These are phyloP conservation scores for Brenthis ino DNA, from an alignment of 2,888 invertebrate species.

Conservation along the genomic window DNA sequence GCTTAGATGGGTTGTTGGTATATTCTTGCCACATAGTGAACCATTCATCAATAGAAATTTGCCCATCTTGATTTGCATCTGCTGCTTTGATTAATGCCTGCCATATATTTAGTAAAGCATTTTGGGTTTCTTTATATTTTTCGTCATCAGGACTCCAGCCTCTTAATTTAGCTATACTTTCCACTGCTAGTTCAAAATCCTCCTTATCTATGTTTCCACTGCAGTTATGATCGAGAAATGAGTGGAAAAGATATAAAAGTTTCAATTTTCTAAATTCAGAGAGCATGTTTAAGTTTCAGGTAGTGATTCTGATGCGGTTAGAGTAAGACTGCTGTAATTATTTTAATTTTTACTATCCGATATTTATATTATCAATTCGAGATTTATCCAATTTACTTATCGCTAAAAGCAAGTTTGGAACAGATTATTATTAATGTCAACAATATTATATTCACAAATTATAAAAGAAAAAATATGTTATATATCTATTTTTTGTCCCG, in stretches of 20 bases:
- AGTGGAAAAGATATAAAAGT: conserved; percentile 75
- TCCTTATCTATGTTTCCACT: conserved; percentile 91
- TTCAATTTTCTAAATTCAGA: conserved; percentile 90
- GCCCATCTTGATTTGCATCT: conserved; percentile 84
- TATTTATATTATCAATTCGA: not conserved
- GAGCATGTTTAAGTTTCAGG: conserved; percentile 57
- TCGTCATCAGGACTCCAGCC: conserved; percentile 87
- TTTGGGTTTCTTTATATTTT: conserved; percentile 86
- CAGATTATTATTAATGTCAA: no score
- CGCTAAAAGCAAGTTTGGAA: no score
- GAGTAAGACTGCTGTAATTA: not conserved
- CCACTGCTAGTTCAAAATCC: conserved; percentile 90
- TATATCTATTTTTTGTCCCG: no score
- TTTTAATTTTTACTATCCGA: not conserved
- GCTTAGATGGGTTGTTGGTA: conserved; percentile 38
- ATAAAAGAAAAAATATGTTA: no score
- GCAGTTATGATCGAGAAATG: conserved; percentile 91
- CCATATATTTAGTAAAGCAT: conserved; percentile 89
- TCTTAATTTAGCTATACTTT: conserved; percentile 89
- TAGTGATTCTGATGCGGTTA: not conserved
- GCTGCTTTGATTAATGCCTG: conserved; percentile 88
- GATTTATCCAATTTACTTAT: no score
- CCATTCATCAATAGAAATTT: conserved; percentile 42
- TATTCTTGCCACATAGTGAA: conserved; percentile 47
- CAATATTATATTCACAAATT: no score